phyloP scores from a whole-genome alignment of 2,888 invertebrate species.

The Dascillus cervinus region DNA sequence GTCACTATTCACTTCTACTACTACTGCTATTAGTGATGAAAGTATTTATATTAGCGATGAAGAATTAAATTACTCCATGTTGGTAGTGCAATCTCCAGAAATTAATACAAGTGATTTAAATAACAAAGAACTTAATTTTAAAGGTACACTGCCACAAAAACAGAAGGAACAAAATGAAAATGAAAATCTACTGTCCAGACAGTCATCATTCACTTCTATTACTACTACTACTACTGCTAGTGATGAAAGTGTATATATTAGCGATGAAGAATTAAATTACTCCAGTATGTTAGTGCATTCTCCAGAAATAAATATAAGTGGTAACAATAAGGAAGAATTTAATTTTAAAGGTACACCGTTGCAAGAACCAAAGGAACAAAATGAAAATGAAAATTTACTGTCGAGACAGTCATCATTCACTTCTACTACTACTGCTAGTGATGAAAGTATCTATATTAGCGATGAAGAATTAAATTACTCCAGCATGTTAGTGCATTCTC shows the following conservation, averaged over 20 bases:
- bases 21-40: slow-evolving; percentile 4
- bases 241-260: slow-evolving; percentile 27
- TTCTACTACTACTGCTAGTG: neutral
- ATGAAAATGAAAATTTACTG: neutral
- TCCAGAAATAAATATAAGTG: neutral
- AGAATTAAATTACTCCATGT: slow-evolving; percentile 55
- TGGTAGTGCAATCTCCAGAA: neutral
- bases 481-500: neutral
- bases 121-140: slow-evolving; percentile 24
- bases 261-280: slow-evolving; percentile 52
- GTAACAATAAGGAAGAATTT: neutral
- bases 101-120: neutral
- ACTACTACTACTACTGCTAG: neutral
- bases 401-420: neutral
- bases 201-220: neutral
- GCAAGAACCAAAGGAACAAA: neutral
- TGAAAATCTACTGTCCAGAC: neutral
- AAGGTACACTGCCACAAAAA: slow-evolving; percentile 21
- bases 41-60: slow-evolving; percentile 47
- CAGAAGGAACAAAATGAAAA: neutral
- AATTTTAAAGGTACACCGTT: neutral
- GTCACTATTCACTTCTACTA: too few relatives aligned
- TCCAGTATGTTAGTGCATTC: neutral
- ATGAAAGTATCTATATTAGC: neutral
- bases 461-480: slow-evolving; percentile 48